Evolutionary conservation across 2,113 vertebrate genomes (phyloP), one percentile per base, ranked within the genome.

Genomic region (Zeus faber): DNA sequence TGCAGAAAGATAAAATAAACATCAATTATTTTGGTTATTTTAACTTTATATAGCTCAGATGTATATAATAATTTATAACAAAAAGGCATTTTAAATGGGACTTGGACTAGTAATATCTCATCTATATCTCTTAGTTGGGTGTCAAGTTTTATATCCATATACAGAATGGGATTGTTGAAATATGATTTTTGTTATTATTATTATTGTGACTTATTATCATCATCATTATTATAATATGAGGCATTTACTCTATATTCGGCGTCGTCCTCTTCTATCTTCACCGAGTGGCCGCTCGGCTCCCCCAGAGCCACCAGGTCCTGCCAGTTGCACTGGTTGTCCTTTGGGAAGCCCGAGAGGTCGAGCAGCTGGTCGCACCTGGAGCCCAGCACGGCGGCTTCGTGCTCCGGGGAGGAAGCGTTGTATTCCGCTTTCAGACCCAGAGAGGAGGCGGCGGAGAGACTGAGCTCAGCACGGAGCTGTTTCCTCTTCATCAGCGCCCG

Each of bases 401-500:
- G 85, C 77, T 94, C 95, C 0, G 93, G 92, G 0, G 92, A 91
- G 18, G 92, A 93, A 23, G 92, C 88, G 37, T 93, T 90, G 54
- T 91, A 93, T 40, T 94, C 93, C 0, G 88, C 86, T 61, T 93
- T 93, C 22, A 93, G 87, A 17, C 65, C 91, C 81, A 76, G 21
- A 2, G 69, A 63, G 1, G 67, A 70, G 22, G 65, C 50, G 0
- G 62, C 62, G 22, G 74, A 75, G 22, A 59, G 57, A 16, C 9
- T 72, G 53, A 94, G 87, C 80, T 95, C 93, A 0, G 92, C 80
- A 76, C 92, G 92, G 39, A 97, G 88, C 66, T 92, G 91, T 73
- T 96, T 97, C 27, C 94, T 90, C 69, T 96, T 95, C 89, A 93
- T 94, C 14, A 96, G 90, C 0, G 93, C 89, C 21, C 94, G 85